A percentile compares a stretch with the other conserved stretches of the same genome.
Evolutionary conservation across 2,888 invertebrate species (phyloP).

Genomic region (Mimachlamys varia): DNA sequence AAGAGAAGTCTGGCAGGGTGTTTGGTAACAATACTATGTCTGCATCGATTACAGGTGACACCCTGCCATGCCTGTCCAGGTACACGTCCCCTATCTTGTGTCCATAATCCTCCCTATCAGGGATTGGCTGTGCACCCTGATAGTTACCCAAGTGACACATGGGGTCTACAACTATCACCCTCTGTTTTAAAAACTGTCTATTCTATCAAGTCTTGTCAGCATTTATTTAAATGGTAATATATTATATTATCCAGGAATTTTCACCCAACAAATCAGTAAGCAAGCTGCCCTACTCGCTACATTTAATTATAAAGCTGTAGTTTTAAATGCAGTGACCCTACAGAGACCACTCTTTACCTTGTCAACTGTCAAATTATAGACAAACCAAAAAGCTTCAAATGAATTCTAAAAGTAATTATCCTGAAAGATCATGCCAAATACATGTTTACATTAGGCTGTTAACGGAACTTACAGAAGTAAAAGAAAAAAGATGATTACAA

Average conservation of each 20-base stretch:
- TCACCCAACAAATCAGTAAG: not conserved
- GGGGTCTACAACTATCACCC: not conserved
- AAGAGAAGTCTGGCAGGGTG: not conserved
- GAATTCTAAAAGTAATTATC: not conserved
- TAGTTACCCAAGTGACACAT: conserved; percentile 16
- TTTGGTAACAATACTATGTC: conserved; percentile 20
- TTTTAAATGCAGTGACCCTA: not conserved
- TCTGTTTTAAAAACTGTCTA: not conserved
- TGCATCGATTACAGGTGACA: not conserved
- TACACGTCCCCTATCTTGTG: not conserved
- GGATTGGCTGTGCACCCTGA: not conserved
- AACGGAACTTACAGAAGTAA: not conserved
- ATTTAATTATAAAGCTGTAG: not conserved
- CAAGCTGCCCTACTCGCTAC: not conserved
- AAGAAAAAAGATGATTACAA: not conserved
- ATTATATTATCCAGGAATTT: not conserved
- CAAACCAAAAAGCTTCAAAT: not conserved
- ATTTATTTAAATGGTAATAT: not conserved
- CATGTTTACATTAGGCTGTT: not conserved
- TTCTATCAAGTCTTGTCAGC: not conserved
- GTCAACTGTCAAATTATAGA: not conserved
- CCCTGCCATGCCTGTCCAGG: conserved; percentile 16
- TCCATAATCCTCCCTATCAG: not conserved
- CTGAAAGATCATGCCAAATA: not conserved
- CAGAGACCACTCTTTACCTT: not conserved